Conservation (phyloP, 2,888 invertebrate species). For the Cryptocheilus praepositus region DNA sequence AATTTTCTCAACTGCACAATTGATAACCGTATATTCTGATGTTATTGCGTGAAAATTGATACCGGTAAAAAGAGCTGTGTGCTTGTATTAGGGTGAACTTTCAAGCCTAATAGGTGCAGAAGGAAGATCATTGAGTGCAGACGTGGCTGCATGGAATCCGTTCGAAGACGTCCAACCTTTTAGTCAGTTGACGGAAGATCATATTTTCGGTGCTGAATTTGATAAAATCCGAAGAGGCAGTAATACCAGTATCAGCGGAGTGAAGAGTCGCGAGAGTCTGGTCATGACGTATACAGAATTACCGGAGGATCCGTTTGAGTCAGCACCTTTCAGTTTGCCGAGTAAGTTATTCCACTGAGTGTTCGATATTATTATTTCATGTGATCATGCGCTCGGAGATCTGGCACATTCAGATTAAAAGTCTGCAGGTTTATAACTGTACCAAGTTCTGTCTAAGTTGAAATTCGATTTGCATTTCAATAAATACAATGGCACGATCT, state of each 20-base stretch:
- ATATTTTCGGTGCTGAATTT: conserved; percentile 89
- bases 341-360: conserved; percentile 71
- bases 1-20: conserved; percentile 55
- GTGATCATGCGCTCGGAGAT: no score
- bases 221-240: conserved; percentile 87
- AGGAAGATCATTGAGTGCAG: conserved; percentile 76
- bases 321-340: conserved; percentile 88
- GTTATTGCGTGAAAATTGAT: background rate
- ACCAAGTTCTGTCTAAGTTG: background rate
- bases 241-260: conserved; percentile 85
- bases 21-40: conserved; percentile 9
- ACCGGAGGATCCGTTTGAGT: conserved; percentile 86
- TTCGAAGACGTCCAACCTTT: conserved; percentile 85
- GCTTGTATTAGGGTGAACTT: conserved; percentile 70
- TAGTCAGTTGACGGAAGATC: conserved; percentile 86
- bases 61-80: conserved; percentile 3
- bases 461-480: conserved; percentile 7
- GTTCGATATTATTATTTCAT: no score
- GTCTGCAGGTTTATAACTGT: no score
- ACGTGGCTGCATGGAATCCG: conserved; percentile 88
- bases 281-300: conserved; percentile 80
- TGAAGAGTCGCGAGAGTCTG: conserved; percentile 82
- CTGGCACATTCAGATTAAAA: no score
- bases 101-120: conserved; percentile 69
- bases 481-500: background rate